Conservation (phyloP, 2,113 vertebrate genomes). For the Chrysemys picta region DNA sequence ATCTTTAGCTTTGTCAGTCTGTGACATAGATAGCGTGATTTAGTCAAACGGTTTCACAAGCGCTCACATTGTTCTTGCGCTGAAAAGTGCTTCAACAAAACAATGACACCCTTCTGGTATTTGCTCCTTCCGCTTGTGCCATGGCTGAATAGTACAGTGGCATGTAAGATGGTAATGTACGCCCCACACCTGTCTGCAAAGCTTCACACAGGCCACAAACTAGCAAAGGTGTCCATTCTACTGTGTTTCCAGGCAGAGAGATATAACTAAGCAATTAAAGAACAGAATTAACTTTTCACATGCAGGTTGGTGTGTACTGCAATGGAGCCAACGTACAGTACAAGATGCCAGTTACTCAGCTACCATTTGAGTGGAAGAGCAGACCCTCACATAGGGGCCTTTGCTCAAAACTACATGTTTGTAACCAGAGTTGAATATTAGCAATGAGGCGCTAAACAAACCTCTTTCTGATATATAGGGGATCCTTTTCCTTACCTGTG, state of each 20-base stretch:
- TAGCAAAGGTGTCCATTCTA: not conserved
- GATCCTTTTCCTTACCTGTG: not conserved
- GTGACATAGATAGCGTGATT: not conserved
- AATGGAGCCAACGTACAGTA: not conserved
- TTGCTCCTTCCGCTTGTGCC: not conserved
- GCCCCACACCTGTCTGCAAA: not conserved
- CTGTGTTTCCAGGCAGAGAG: not conserved
- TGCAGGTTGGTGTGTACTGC: not conserved
- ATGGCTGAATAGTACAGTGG: accelerated
- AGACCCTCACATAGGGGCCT: not conserved
- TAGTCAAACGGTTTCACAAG: accelerated
- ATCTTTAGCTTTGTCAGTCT: not conserved
- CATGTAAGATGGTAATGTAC: not conserved
- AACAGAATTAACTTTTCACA: not conserved
- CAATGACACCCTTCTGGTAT: not conserved
- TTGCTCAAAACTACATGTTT: not conserved
- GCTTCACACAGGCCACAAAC: not conserved
- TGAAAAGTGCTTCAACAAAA: not conserved
- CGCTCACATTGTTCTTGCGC: not conserved
- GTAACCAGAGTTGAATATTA: not conserved
- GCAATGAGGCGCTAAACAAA: not conserved
- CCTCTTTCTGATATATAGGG: not conserved
- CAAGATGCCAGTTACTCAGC: not conserved
- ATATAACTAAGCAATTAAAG: not conserved
- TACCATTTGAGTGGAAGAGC: not conserved